A percentile compares a stretch with the other conserved stretches of the same genome.
Conservation (phyloP, 1,140 invertebrate genomes). For the Dolichoris vasculosae region DNA sequence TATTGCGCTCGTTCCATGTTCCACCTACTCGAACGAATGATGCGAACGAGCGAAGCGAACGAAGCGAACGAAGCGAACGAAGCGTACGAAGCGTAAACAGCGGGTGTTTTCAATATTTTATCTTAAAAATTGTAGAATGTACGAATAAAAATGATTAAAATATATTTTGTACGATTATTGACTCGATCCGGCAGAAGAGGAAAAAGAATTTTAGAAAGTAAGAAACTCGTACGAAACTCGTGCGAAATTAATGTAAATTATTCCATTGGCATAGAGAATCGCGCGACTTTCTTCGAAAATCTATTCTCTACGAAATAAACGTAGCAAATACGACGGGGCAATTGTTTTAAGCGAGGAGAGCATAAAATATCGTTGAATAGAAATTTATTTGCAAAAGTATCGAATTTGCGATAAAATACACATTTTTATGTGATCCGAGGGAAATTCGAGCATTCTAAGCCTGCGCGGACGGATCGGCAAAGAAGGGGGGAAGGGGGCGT, state of each 20-base stretch:
- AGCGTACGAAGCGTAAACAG: no score
- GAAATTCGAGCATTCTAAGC: constrained; percentile 10
- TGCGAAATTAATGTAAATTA: background rate
- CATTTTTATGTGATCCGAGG: background rate
- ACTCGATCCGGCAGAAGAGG: background rate
- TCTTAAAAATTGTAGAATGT: background rate
- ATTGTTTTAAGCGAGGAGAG: background rate
- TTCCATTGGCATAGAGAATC: background rate
- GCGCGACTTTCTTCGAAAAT: background rate
- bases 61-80: no score
- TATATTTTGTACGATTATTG: background rate
- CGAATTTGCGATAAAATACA: constrained; percentile 15
- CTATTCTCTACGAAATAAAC: background rate
- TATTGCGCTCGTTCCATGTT: background rate
- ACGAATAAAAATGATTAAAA: background rate
- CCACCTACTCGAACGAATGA: no score
- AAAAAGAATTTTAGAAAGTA: background rate
- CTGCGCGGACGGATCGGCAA: background rate
- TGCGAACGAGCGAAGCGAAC: no score
- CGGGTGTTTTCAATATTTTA: background rate
- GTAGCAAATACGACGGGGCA: background rate
- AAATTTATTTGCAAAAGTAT: constrained; percentile 4
- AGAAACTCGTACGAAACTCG: no score
- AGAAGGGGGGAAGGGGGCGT: background rate
- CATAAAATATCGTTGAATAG: background rate